Percentiles rank a stretch among this genome's conserved stretches.
Conservation (phyloP, 2,888 invertebrate genomes). For the Cinara cedri region DNA sequence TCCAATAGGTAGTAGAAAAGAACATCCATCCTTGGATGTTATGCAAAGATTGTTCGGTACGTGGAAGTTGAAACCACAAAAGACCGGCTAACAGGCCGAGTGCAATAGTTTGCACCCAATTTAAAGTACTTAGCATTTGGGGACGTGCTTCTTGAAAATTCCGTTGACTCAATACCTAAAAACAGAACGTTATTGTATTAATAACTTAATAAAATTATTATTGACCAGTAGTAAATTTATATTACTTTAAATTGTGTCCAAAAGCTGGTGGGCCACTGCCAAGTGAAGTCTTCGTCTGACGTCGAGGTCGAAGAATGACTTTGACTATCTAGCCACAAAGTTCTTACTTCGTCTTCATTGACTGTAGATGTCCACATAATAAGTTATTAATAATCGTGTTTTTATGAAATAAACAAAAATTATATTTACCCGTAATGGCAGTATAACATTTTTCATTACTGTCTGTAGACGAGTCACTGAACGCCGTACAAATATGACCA, state of each 20-base stretch:
- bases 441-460: conserved; percentile 53
- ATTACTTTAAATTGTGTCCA: conserved; percentile 75
- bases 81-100: conserved; percentile 76
- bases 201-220: not conserved
- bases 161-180: conserved; percentile 72
- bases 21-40: conserved; percentile 86
- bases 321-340: conserved; percentile 74
- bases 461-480: conserved; percentile 45
- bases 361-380: conserved; percentile 61
- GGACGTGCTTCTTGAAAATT: conserved; percentile 79
- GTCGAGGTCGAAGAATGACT: conserved; percentile 71
- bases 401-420: too few relatives aligned
- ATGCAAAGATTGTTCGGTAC: conserved; percentile 75
- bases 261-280: conserved; percentile 79
- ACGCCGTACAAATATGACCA: conserved; percentile 47
- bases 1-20: conserved; percentile 83
- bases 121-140: conserved; percentile 76
- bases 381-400: not conserved
- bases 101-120: conserved; percentile 78
- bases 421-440: conserved; percentile 33
- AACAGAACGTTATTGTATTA: not conserved
- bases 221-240: not conserved
- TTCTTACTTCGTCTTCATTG: conserved; percentile 71
- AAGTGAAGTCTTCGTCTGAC: conserved; percentile 71
- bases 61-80: conserved; percentile 79